Base-by-base conservation (phyloP, 1,140 invertebrate genomes). In the Spodoptera frugiperda region DNA sequence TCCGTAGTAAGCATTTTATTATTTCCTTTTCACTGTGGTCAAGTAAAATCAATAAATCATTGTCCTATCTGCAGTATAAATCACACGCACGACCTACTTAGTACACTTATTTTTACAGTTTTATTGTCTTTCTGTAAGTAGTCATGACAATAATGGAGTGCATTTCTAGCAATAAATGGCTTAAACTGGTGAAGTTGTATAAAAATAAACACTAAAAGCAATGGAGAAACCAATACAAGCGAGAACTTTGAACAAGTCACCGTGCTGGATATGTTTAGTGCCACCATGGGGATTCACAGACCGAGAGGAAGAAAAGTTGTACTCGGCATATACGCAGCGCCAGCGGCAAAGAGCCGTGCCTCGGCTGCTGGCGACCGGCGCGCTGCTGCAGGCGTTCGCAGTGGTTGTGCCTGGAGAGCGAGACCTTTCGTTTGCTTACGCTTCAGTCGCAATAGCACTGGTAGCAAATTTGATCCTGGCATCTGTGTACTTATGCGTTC, bases 321-420 rank as follows among this genome's bases (percentile, higher is more conserved):
- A 98, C 89, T 95, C 96, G 77, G 96, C 96, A 49, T 98, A 97
- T 86, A 97, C 96, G 53, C 94, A 96, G 54, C 96, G 97, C 77
- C 97, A 97, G 86, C 95, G 97, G 75, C 96, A 97, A 61, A 95
- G 96, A 33, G 97, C 97, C n/a, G 91, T 98, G n/a, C 95, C 96
- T 80, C 97, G 96, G 82, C 96, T 97, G 87, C 93, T 98, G 0
- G 89, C 96, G 12, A 95, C 96, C 44, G 96, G 96, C 21, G 92
- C 97, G 15, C 86, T 97, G 14, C 96, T 97, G 82, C 96, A 97
- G 79, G 85, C 95, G 3, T 97, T 96, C 89, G 95, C 95, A 70
- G 87, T 96, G 21, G 84, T 94, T 46, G 93, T 96, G 33, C 95
- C 95, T 1, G 95, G 95, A 80, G 95, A 96, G 78, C 93, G 95